A percentile compares a stretch with the other conserved stretches of the same genome.
phyloP scores from a whole-genome alignment of 2,888 invertebrate genomes.

The Thymelicus acteon region DNA sequence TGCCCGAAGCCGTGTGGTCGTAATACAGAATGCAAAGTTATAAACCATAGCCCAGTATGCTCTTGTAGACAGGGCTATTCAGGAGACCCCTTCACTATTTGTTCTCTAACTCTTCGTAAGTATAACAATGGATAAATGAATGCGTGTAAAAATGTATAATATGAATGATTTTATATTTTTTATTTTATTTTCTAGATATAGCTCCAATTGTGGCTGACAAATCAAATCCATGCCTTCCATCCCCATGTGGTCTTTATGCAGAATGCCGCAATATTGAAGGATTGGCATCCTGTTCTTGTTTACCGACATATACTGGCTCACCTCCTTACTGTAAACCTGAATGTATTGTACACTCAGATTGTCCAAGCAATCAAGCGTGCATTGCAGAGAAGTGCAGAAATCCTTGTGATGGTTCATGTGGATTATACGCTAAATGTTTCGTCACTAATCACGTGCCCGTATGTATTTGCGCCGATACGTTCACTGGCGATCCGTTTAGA shows the following conservation, averaged over 20 bases:
- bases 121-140: constrained; percentile 38
- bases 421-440: constrained; percentile 87
- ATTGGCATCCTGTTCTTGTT: constrained; percentile 89
- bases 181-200: constrained; percentile 56
- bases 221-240: constrained; percentile 88
- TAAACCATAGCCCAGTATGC: constrained; percentile 90
- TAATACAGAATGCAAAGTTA: constrained; percentile 88
- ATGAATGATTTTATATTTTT: constrained; percentile 28
- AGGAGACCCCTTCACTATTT: constrained; percentile 88
- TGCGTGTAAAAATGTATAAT: not conserved
- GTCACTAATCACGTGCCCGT: constrained; percentile 89
- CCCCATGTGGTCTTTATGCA: constrained; percentile 89
- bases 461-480: constrained; percentile 88
- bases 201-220: constrained; percentile 64
- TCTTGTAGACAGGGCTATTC: constrained; percentile 87
- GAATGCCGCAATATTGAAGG: constrained; percentile 89
- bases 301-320: constrained; percentile 86
- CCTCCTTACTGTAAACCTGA: constrained; percentile 88
- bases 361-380: constrained; percentile 87
- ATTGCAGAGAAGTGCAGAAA: constrained; percentile 88
- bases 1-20: constrained; percentile 88
- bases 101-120: constrained; percentile 84
- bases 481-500: constrained; percentile 89
- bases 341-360: constrained; percentile 87
- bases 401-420: constrained; percentile 89